Conservation (phyloP, 1,140 invertebrate genomes). For the Tetragnatha versicolor region DNA sequence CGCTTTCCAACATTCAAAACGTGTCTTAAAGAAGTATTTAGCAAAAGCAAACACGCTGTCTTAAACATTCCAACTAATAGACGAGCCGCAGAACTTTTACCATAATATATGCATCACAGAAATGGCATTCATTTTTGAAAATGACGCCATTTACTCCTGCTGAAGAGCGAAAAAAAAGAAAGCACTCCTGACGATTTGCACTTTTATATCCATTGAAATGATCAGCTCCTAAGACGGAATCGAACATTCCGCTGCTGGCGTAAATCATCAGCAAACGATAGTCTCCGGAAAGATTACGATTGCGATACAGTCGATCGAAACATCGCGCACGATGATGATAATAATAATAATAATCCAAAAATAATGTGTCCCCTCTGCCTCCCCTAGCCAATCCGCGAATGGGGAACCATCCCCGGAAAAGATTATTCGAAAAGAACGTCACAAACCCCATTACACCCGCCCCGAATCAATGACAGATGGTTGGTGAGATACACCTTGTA, state of each 20-base stretch:
- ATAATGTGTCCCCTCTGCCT: constrained; percentile 48
- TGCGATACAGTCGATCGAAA: constrained; percentile 35
- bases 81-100: too few relatives aligned
- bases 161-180: neutral
- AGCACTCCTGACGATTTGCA: constrained; percentile 5
- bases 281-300: constrained; percentile 39
- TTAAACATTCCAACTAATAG: too few relatives aligned
- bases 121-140: neutral
- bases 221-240: neutral
- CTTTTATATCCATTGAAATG: neutral
- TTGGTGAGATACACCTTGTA: constrained; percentile 43
- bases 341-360: constrained; percentile 55
- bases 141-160: neutral
- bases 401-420: constrained; percentile 49
- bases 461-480: constrained; percentile 54
- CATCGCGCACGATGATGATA: constrained; percentile 30
- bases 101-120: too few relatives aligned
- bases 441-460: constrained; percentile 43
- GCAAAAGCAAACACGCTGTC: too few relatives aligned
- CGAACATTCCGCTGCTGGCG: constrained; percentile 6
- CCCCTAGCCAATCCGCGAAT: constrained; percentile 42
- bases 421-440: constrained; percentile 52
- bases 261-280: constrained; percentile 40
- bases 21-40: too few relatives aligned
- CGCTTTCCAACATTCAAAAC: too few relatives aligned